A percentile compares a stretch with the other conserved stretches of the same genome.
Conservation (phyloP, 2,797 vertebrate genomes). For the Anabacerthia variegaticeps region DNA sequence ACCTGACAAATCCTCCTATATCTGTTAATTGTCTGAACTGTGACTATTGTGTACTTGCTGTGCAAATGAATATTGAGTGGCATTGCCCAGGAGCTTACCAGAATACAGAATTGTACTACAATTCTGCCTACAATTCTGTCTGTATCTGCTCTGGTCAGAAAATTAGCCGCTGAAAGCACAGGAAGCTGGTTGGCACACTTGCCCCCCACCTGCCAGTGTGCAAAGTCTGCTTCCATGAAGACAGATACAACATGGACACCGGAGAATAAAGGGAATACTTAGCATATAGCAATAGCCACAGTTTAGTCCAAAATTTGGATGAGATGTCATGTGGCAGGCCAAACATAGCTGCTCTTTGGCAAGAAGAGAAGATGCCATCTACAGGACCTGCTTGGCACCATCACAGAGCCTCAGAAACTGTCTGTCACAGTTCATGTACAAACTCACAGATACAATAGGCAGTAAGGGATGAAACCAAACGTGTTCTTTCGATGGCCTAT, state of each 20-base stretch:
- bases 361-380: neutral
- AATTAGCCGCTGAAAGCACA: neutral
- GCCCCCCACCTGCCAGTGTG: neutral
- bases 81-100: neutral
- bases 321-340: neutral
- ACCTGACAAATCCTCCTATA: neutral
- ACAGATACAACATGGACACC: fast-evolving
- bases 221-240: neutral
- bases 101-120: neutral
- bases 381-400: neutral
- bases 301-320: neutral
- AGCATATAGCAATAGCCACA: neutral
- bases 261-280: neutral
- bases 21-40: neutral
- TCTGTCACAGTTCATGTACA: fast-evolving
- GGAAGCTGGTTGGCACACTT: neutral
- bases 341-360: neutral
- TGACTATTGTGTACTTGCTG: neutral
- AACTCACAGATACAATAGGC: neutral
- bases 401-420: neutral
- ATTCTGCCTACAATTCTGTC: neutral
- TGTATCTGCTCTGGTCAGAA: neutral
- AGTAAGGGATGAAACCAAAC: neutral
- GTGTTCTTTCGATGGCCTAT: neutral
- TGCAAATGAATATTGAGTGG: neutral